Evolutionary conservation across 2,888 invertebrate species (phyloP), one percentile per base, ranked within the genome.

Genomic region (Cheilosia grossa): DNA sequence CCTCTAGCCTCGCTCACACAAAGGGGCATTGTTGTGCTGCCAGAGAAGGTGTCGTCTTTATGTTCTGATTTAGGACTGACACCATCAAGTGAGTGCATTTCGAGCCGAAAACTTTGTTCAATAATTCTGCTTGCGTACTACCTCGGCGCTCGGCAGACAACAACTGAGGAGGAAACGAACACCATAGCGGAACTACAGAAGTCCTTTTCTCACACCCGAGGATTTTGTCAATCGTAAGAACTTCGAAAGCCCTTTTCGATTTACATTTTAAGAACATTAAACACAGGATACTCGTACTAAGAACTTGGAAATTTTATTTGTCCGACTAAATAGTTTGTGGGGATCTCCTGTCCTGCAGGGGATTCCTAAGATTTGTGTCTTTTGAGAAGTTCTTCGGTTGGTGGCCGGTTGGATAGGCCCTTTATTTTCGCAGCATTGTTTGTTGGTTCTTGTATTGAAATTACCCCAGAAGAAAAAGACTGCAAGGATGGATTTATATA

Each of bases 211-310:
- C 82, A 70, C 47, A 70, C 75, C 53, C 56, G 64, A 69, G 51
- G 69, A 69, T 81, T 63, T 70, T 75, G 75, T 66, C 82, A 82
- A 82, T 82, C 75, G 82, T 82, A 64, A 75, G 70, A 82, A 70
- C 82, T 82, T 82, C 58, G 64, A 82, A 82, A 82, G 82, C 53
- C 70, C 63, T 82, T 82, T 82, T 75, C 82, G 82, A 82, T 82
- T 82, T 82, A 82, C 82, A 82, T 82, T 70, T 82, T 75, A 82
- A 77, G 82, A 75, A 82, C 82, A 82, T 82, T 82, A 75, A 82
- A 82, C 64, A 82, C 82, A 82, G 75, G 82, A 82, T 80, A 75
- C n/a, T n/a, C n/a, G n/a, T n/a, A n/a, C 64, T 82, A 64, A 82
- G 70, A 82, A 82, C 33, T 82, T 75, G 64, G 17, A 53, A 82